phyloP scores from a whole-genome alignment of 2,113 vertebrate species.

The Sander vitreus region DNA sequence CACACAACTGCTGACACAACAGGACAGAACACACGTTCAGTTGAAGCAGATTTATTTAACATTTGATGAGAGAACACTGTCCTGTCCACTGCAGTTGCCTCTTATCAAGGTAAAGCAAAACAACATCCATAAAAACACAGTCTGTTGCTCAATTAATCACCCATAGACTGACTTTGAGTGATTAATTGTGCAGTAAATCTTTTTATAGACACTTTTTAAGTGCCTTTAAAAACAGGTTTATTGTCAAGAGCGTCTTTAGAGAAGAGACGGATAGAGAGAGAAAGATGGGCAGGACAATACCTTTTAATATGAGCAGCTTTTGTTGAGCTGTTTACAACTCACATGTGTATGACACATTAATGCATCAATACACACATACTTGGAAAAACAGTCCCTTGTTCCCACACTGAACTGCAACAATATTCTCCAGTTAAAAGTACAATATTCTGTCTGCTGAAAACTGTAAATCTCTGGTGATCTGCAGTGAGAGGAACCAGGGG shows the following conservation, averaged over 20 bases:
- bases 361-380: constrained; percentile 5
- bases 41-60: constrained; percentile 28
- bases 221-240: constrained; percentile 50
- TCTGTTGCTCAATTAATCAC: constrained; percentile 58
- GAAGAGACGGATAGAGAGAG: constrained; percentile 15
- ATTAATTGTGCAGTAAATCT: constrained; percentile 61
- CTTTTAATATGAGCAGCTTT: constrained; percentile 30
- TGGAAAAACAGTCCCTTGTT: constrained; percentile 1
- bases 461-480: constrained; percentile 67
- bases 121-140: constrained; percentile 35
- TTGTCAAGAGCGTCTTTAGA: constrained; percentile 20
- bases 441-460: constrained; percentile 49
- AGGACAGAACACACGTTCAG: constrained; percentile 7
- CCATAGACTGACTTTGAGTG: constrained; percentile 47
- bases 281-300: constrained; percentile 18
- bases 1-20: constrained; percentile 91
- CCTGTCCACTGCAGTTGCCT: constrained; percentile 3
- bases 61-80: constrained; percentile 5
- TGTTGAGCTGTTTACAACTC: constrained; percentile 46
- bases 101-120: constrained; percentile 42
- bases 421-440: constrained; percentile 38
- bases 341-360: constrained; percentile 21
- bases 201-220: constrained; percentile 58
- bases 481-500: constrained; percentile 56
- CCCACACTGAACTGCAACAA: constrained; percentile 47